Evolutionary conservation across 2,888 invertebrate genomes (phyloP), one percentile per base, ranked within the genome.

Genomic region (Saturnia japonica): DNA sequence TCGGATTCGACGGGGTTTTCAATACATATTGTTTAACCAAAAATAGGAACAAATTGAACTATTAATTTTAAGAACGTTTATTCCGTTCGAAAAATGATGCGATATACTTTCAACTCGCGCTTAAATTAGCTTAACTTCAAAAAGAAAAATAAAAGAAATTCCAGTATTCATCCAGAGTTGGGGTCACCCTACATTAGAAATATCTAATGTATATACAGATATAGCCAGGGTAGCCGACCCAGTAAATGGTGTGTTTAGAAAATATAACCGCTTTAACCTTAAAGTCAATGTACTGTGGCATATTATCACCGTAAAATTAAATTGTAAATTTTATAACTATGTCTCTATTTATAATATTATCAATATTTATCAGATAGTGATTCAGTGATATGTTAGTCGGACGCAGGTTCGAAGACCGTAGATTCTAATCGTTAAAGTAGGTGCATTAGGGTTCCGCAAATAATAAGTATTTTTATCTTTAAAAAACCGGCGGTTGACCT

Each of bases 161-260:
- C 4, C 11, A 57, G 6, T 22, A 22, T 25, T 9, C 22, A 8
- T 12, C 25, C 9, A 57, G 1, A 57, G 25, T 22, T 42, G 19
- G 19, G 70, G 70, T 73, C 75, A 73, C 74, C 75, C 71, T 72
- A 73, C 25, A 67, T 16, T 47, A 51, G 40, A 19, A 16, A 28
- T n/a, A n/a, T n/a, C n/a, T 22, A 51, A 22, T 74, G 72, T 74
- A 71, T 76, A 78, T 80, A 77, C 75, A 76, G 75, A 77, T 78
- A 74, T 74, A 74, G 6, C 72, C 72, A 70, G 68, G 77, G 78
- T 76, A 74, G 54, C 47, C 54, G 75, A 80, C 75, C 78, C 74
- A 57, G 71, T 66, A 70, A 75, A 70, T 75, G 74, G 34, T 42
- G 40, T 67, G 66, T 57, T 67, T 67, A 70, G 70, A 70, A 64